Percentiles rank a stretch among this genome's conserved stretches.
Evolutionary conservation across 2,797 vertebrate species (phyloP).

Genomic region (Clarias pachynema): DNA sequence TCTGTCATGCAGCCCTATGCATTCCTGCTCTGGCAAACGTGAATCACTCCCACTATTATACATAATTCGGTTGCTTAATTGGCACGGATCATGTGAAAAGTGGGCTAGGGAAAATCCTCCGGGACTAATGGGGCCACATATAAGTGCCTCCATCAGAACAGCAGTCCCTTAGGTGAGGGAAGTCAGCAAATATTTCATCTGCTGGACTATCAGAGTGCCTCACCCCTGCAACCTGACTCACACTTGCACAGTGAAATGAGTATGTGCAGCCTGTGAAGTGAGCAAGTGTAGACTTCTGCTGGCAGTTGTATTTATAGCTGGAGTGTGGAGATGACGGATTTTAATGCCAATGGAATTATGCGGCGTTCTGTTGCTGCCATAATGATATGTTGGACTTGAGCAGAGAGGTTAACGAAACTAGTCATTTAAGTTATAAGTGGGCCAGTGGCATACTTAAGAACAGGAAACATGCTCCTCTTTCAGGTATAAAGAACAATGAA

Average conservation of each 20-base stretch:
- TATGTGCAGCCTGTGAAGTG: conserved; percentile 65
- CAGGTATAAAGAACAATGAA: conserved; percentile 10
- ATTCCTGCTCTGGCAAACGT: conserved; percentile 80
- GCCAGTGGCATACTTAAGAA: conserved; percentile 69
- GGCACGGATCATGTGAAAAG: conserved; percentile 88
- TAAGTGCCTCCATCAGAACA: conserved; percentile 93
- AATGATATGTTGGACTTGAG: conserved; percentile 79
- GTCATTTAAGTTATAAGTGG: conserved; percentile 83
- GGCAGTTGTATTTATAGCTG: conserved; percentile 82
- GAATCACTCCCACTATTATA: conserved; percentile 92
- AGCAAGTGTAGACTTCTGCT: conserved; percentile 70
- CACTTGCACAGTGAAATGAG: conserved; percentile 72
- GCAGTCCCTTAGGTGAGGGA: conserved; percentile 88
- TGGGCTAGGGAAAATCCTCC: conserved; percentile 84
- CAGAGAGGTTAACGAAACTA: conserved; percentile 82
- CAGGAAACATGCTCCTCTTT: conserved; percentile 41
- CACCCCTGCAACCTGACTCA: conserved; percentile 78
- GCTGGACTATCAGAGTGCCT: conserved; percentile 77
- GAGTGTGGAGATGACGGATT: conserved; percentile 79
- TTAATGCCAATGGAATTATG: conserved; percentile 83
- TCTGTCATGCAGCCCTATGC: conserved; percentile 86
- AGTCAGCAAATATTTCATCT: conserved; percentile 91
- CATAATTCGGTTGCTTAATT: conserved; percentile 98
- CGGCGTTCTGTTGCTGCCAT: conserved; percentile 73
- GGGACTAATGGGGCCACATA: conserved; percentile 91